A percentile compares a stretch with the other conserved stretches of the same genome.
phyloP scores from a whole-genome alignment of 2,797 vertebrate species.

The Sebastes hubbsi region DNA sequence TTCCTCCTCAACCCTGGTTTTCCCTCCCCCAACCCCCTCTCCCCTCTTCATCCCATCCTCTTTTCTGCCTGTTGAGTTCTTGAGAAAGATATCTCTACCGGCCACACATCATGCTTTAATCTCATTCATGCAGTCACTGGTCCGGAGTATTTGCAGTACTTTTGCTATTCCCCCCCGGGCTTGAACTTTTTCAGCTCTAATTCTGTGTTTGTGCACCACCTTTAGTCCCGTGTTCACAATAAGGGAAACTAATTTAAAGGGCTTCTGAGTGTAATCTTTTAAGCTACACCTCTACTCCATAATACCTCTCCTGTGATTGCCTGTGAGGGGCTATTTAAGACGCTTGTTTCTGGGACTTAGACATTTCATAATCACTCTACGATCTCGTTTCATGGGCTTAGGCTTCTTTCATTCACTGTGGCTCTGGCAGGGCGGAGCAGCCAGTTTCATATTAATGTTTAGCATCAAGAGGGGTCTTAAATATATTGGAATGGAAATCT shows the following conservation, averaged over 20 bases:
- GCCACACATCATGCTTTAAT: constrained; percentile 61
- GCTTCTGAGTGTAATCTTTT: constrained; percentile 69
- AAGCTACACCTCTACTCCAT: constrained; percentile 71
- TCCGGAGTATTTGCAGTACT: constrained; percentile 39
- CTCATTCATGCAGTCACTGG: constrained; percentile 49
- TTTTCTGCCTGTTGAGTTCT: constrained; percentile 60
- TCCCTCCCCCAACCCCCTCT: neutral
- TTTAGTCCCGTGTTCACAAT: constrained; percentile 55
- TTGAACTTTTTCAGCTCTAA: constrained; percentile 32
- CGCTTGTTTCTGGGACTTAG: constrained; percentile 59
- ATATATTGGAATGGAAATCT: constrained; percentile 4
- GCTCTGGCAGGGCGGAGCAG: neutral
- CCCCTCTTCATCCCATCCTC: constrained; percentile 47
- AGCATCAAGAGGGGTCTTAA: neutral
- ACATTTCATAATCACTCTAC: constrained; percentile 65
- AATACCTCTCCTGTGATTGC: constrained; percentile 66
- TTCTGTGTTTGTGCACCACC: constrained; percentile 53
- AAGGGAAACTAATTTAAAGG: constrained; percentile 65
- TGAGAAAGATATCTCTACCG: constrained; percentile 56
- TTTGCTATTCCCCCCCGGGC: constrained; percentile 6
- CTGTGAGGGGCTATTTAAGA: constrained; percentile 54
- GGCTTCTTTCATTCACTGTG: constrained; percentile 23
- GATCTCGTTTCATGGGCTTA: constrained; percentile 55
- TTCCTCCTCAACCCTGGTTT: neutral
- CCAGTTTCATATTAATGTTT: constrained; percentile 13